These are phyloP conservation scores for Corythornis madagascariensis DNA, from an alignment of 2,113 vertebrate genomes.

Conservation along the genomic window DNA sequence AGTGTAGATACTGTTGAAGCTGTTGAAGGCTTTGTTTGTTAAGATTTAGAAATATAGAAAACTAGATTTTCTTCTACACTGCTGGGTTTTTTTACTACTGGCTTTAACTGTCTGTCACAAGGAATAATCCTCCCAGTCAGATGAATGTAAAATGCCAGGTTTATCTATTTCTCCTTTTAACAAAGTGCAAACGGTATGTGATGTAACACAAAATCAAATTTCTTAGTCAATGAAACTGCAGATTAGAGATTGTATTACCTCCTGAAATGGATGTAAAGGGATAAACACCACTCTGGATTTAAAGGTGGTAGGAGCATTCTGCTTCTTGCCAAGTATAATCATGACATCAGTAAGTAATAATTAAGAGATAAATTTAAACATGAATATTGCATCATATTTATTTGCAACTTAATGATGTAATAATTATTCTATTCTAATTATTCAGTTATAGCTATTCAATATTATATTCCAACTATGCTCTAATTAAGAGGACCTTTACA, in stretches of 20 bases:
- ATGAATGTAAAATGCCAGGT: background rate
- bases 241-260: background rate
- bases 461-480: background rate
- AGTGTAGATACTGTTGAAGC: background rate
- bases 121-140: background rate
- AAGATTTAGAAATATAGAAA: background rate
- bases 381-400: background rate
- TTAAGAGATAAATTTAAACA: background rate
- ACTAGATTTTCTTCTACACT: background rate
- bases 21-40: background rate
- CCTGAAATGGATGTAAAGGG: background rate
- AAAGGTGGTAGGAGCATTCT: background rate
- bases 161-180: background rate
- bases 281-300: background rate
- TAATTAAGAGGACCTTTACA: background rate
- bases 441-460: background rate
- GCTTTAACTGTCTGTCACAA: background rate
- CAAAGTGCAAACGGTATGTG: background rate
- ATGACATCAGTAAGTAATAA: background rate
- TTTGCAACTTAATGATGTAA: background rate
- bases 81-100: background rate
- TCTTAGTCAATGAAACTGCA: background rate
- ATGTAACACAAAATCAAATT: background rate
- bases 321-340: background rate
- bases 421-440: background rate